phyloP scores from a whole-genome alignment of 2,113 vertebrate genomes.

The Lethenteron reissneri region DNA sequence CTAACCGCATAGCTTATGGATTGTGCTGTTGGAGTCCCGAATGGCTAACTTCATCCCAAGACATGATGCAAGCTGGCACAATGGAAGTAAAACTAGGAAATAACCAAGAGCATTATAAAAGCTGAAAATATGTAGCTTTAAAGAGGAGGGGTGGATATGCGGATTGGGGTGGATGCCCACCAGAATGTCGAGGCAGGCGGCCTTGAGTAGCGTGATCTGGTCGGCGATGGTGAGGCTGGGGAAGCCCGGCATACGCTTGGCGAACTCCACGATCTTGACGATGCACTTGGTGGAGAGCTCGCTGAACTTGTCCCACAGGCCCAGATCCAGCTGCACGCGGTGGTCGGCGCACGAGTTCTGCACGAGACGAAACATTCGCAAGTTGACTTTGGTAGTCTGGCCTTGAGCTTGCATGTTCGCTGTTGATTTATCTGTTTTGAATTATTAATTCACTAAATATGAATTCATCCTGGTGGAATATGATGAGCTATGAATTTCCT shows the following conservation, averaged over 20 bases:
- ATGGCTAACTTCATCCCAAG: no score
- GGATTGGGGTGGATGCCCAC: constrained; percentile 21
- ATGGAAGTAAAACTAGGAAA: no score
- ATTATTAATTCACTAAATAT: no score
- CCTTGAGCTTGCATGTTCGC: no score
- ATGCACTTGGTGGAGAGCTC: constrained; percentile 99
- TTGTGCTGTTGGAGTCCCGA: no score
- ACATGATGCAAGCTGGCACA: no score
- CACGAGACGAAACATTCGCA: constrained; percentile 8
- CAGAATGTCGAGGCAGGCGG: constrained; percentile 83
- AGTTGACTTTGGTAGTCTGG: no score
- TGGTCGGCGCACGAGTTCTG: constrained; percentile 92
- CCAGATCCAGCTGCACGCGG: constrained; percentile 76
- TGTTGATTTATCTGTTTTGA: no score
- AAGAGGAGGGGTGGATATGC: not conserved
- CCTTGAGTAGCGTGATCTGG: constrained; percentile 82
- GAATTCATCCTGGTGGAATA: no score
- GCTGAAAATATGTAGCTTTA: not conserved
- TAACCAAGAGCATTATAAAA: no score
- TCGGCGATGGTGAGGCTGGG: constrained; percentile 73
- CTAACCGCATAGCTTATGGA: no score
- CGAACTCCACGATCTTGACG: constrained; percentile 99
- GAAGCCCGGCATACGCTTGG: constrained; percentile 86
- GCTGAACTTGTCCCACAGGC: constrained; percentile 98
- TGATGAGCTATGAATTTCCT: no score